Base-by-base conservation (phyloP, 2,797 vertebrate genomes). In the Stomatorhinus walkeri region DNA sequence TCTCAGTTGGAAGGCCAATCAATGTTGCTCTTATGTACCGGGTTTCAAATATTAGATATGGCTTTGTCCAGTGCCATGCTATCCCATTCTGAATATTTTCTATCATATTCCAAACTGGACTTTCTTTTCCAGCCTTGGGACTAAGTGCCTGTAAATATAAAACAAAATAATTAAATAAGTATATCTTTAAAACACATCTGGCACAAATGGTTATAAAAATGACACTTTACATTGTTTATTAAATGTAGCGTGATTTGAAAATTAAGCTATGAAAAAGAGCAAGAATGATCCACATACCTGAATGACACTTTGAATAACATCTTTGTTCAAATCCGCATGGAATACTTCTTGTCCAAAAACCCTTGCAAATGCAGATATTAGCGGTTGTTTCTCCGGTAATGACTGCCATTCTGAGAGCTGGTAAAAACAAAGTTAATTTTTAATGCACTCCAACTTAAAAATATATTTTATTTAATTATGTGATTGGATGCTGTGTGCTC, bases 341-440 rank as follows among this genome's bases (percentile, higher is more conserved):
- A 93, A 92, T 72, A 95, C 84, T 92, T 98, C 97, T 92, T 98
- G 97, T 88, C 96, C 96, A 85, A 94, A 93, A 1, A 92, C 0
- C 7, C 96, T 96, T 6, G 94, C 1, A 89, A 94, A 96, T 83
- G 91, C 90, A 87, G 96, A 95, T 5, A 97, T 4, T 24, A 96
- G 22, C 0, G 95, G 92, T 5, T 92, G 94, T 89, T 97, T 94
- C 2, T 91, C 22, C 4, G 96, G 96, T 4, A 96, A 81, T 16
- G 90, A 91, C 88, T 96, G 95, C 96, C 93, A 97, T 72, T 95
- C 96, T 90, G 95, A 88, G 48, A 97, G 92, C 97, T 98, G 92
- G 68, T 88, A 46, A 93, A 93, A 91, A 56, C 3, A 54, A 28
- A 54, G 16, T 16, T 19, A 68, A 68, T 32, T 32, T 85, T 5